These are phyloP conservation scores for Teleopsis dalmanni DNA, from an alignment of 1,140 invertebrate genomes.

Conservation along the genomic window DNA sequence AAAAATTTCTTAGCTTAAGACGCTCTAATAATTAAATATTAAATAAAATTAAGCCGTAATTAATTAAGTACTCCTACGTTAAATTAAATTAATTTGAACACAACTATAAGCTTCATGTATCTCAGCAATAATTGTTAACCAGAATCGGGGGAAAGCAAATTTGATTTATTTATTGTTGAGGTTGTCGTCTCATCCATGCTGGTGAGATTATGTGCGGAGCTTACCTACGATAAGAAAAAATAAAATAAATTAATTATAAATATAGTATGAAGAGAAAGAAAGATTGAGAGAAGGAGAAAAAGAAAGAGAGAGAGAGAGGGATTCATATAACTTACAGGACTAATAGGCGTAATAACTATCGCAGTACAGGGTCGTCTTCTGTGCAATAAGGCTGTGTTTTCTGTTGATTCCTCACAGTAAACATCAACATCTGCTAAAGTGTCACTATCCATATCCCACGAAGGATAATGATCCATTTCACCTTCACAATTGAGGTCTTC, in stretches of 20 bases:
- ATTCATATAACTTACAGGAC: constrained; percentile 30
- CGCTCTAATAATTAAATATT: too few species aligned
- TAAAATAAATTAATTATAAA: neutral
- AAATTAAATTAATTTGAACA: too few species aligned
- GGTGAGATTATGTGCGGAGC: constrained; percentile 42
- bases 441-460: constrained; percentile 43
- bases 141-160: constrained; percentile 34
- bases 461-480: constrained; percentile 43
- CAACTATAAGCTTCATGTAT: constrained; percentile 6
- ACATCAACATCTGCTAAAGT: constrained; percentile 47
- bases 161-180: constrained; percentile 22
- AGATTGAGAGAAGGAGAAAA: neutral
- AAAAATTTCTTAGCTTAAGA: too few species aligned
- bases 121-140: constrained; percentile 17
- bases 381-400: constrained; percentile 50
- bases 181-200: constrained; percentile 39
- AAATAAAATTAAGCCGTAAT: too few species aligned
- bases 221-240: constrained; percentile 21
- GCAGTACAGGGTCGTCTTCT: constrained; percentile 43
- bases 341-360: constrained; percentile 47
- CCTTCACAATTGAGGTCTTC: constrained; percentile 43
- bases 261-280: neutral
- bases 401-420: constrained; percentile 48
- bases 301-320: neutral
- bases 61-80: too few species aligned